Base-by-base conservation (phyloP, 2,113 vertebrate genomes). In the Sander vitreus region DNA sequence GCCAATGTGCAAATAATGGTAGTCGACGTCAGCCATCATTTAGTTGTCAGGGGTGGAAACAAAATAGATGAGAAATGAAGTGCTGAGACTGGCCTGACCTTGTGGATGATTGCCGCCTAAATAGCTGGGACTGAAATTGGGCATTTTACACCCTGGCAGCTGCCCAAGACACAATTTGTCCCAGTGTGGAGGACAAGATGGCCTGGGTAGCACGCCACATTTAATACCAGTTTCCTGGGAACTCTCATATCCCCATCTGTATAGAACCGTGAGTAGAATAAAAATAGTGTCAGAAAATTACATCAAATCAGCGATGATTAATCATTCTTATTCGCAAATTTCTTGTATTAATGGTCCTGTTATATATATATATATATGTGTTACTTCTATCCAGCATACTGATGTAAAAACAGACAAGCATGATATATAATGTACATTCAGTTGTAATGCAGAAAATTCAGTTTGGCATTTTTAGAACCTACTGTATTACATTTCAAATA, bases 121-220 rank as follows among this genome's bases (percentile, higher is more conserved):
- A 95, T 92, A 83, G 87, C 88, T 86, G 76, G 73, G 78, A 78
- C 82, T 85, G 67, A 94, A 94, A 94, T 92, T 92, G 92, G 84
- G 88, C 92, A 91, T 93, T 95, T 95, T 95, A 92, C 92, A 91
- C 92, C 89, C 68, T 94, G 94, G 94, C 94, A 93, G 79, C 85
- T 86, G 79, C 92, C 94, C 94, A 95, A 90, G 33, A 88, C 83
- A 85, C 90, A 93, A 94, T 93, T 91, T 94, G 93, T 91, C 91
- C 90, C 81, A 85, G 87, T 86, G 84, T 89, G 71, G 86, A 93
- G 81, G 93, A 88, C 90, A 91, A 87, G 83, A 92, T 83, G 73
- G 92, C 76, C 85, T 59, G 73, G 91, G 86, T 59, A 90, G 88
- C 73, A 81, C 74, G 89, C 78, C 89, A 91, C 80, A 45, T 85